Base-by-base conservation (phyloP, 1,140 invertebrate species). In the Streblospio benedicti region DNA sequence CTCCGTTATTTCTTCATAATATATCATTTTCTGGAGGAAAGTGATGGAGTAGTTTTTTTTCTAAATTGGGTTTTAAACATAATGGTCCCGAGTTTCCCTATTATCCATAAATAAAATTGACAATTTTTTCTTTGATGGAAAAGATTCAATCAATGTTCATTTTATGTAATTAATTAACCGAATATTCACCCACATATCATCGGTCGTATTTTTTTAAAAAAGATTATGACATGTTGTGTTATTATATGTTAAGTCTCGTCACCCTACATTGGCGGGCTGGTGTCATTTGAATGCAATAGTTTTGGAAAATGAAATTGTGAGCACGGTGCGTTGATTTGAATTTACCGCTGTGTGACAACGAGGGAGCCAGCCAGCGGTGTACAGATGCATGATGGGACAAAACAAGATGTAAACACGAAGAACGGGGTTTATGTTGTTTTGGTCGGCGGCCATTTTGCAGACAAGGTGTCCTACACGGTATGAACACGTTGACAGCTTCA, bases 381-480 rank as follows among this genome's bases (percentile, higher is more conserved):
- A 51, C 62, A 60, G 28, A 32, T 64, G 72, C 69, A 71, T 71
- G 66, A 51, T 70, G 71, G 71, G 70, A 62, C 64, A 59, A 60
- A 45, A 59, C 62, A 65, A 63, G 68, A 73, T 75, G 73, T 75
- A 75, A 75, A 73, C 73, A 75, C 59, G 65, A 47, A 64, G 25
- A 60, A 69, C 60, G 67, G 60, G 61, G 63, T 71, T 70, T 71
- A 65, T 61, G 65, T 69, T 73, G 70, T 73, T 71, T 70, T 73
- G 65, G 65, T 68, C 63, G 65, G 68, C 71, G 69, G 73, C 74
- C 74, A 76, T 76, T 72, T 76, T 76, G 65, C 63, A 55, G 31
- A 30, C n/a, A 38, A 44, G 65, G 64, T 63, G 61, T 63, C 66
- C 61, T 44, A 60, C 66, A 67, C 65, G 69, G 67, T 66, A 75